Evolutionary conservation across 1,140 invertebrate species (phyloP), one percentile per base, ranked within the genome.

Genomic region (Diabrotica virgifera): DNA sequence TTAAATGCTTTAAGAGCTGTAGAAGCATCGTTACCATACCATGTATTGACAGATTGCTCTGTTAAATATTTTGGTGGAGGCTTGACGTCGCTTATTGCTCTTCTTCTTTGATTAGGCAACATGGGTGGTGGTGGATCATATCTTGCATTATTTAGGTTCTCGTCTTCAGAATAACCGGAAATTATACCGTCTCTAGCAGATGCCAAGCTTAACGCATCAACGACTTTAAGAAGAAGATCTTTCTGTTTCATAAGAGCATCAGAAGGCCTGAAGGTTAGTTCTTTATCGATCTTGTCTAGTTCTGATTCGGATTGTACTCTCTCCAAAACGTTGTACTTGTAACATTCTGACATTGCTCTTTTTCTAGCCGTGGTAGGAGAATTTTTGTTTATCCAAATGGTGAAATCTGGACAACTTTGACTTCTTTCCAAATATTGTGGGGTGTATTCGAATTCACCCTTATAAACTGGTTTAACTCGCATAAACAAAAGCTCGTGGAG

Each of bases 221-320:
- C 89, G 24, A 92, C 84, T 76, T 88, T 85, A 0, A 90, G 87
- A 52, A 92, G 74, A 11, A 93, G 75, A 70, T 90, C 88, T 0
- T 86, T 87, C 1, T 89, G 89, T 71, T 90, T 86, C 0, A 90
- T 82, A 64, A 87, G 84, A 11, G 83, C 68, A 80, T 82, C 55
- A 79, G 83, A 64, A 68, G 79, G 64, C 73, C 74, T 60, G 74
- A 92, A 93, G 0, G 91, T 92, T 63, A 87, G 88, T 61, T 86
- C 86, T 71, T 88, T 88, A 71, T 93, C 90, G 63, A 92, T 91
- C 35, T 86, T 83, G 69, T 88, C 84, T 11, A 92, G 77, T 76
- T 92, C 90, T 0, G 87, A 89, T 72, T 92, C 90, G 5, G 89
- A 92, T 60, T 88, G 85, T 36, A 87, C 85, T 36, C 86, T 80